Evolutionary conservation across 2,888 invertebrate species (phyloP).

Genomic region (Penaeus monodon): DNA sequence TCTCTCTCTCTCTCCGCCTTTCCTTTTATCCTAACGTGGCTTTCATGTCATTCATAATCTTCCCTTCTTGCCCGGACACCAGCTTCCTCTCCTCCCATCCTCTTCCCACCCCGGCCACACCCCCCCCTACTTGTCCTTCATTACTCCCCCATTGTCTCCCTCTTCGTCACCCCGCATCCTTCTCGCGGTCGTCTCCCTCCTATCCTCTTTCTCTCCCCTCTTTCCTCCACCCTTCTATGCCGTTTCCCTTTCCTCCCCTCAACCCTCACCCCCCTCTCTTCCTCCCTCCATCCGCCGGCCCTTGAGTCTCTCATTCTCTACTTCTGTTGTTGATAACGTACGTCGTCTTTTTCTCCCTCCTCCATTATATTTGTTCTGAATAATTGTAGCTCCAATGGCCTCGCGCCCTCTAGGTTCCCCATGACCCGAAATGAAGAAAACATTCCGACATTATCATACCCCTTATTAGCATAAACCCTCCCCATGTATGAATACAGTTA

Average conservation of each 20-base stretch:
- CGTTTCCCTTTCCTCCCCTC: background rate
- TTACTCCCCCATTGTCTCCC: background rate
- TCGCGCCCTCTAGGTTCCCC: too few relatives aligned
- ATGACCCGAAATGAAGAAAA: too few relatives aligned
- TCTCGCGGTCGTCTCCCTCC: background rate
- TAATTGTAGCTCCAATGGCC: too few relatives aligned
- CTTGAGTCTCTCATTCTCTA: too few relatives aligned
- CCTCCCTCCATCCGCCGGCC: background rate
- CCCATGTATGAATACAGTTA: too few relatives aligned
- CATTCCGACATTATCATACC: too few relatives aligned
- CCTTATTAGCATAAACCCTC: too few relatives aligned
- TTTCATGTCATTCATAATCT: conserved; percentile 1
- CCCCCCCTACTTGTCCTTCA: conserved; percentile 1
- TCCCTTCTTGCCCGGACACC: conserved; percentile 2
- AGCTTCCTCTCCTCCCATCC: background rate
- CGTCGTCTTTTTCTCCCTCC: too few relatives aligned
- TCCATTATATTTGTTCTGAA: too few relatives aligned
- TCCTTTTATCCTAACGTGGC: background rate
- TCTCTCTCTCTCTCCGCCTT: conserved; percentile 1
- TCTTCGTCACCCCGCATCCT: conserved; percentile 1
- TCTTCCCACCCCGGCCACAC: background rate
- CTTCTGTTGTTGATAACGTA: too few relatives aligned
- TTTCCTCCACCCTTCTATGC: background rate
- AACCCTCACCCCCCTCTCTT: background rate
- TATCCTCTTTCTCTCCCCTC: conserved; percentile 7